Base-by-base conservation (phyloP, 2,113 vertebrate species). In the Macheiramphus alcinus region DNA sequence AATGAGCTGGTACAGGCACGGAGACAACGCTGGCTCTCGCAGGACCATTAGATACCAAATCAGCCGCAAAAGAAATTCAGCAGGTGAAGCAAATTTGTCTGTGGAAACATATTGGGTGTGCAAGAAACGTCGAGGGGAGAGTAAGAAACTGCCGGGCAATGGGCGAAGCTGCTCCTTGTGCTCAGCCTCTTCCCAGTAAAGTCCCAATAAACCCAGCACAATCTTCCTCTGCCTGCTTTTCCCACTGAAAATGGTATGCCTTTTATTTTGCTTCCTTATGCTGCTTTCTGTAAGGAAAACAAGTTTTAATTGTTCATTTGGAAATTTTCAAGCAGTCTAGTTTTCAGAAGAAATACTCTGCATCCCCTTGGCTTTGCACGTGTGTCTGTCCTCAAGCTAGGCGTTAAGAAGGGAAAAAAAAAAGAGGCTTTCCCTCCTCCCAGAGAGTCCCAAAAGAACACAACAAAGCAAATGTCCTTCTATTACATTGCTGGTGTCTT, bases 21-120 rank as follows among this genome's bases (percentile, higher is more conserved):
- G 61, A n/a, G 66, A 25, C 36, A 40, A 3, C 2, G 1, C 42
- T 0, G 3, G 55, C 75, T 71, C 43, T 27, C 2, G 1, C 68
- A 45, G 48, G 55, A 29, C 36, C 6, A 5, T 18, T 2, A 27
- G 36, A 20, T 5, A 53, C 43, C 63, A 40, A 17, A 86, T 19
- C 2, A 2, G 15, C 79, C 6, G 4, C 52, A 38, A 13, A 55
- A 61, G 26, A 80, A 80, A 61, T 42, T 36, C n/a, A 78, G 62
- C 4, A 20, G 40, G 48, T 45, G 50, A 94, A 70, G 26, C 26
- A 55, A 36, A 74, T 81, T 62, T 71, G 8, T 50, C 45, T 2
- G 0, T 34, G 25, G 53, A 78, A 90, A 90, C 50, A 56, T 6
- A 74, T 0, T 15, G 53, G 23, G 34, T 31, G 40, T 38, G 42